Base-by-base conservation (phyloP, 1,140 invertebrate genomes). In the Chelonus insularis region DNA sequence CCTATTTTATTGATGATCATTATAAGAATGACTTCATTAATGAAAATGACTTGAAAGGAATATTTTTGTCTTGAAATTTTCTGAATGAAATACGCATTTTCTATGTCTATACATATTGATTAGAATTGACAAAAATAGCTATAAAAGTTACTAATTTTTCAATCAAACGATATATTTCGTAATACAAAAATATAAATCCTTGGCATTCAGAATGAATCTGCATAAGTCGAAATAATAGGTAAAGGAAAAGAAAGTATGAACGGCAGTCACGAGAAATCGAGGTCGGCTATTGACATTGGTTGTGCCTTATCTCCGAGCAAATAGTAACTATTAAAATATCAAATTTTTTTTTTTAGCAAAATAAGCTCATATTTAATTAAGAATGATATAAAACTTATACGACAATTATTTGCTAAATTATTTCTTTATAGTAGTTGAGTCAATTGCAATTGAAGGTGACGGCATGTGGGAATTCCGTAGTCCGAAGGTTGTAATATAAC, bases 401-500 rank as follows among this genome's bases (percentile, higher is more conserved):
- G 45, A 48, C 45, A 48, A 18, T 18, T 23, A 48, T 23, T n/a
- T 48, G 23, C 14, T 23, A 48, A 3, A 7, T 21, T 2, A 48
- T 48, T 25, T 48, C 45, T 48, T 25, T 20, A 18, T 48, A 48
- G 23, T 48, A 48, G 21, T 48, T 51, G 25, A 51, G 23, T 34
- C 29, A 21, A 34, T 32, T 51, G 25, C 34, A 14, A 34, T 16
- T 51, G 23, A 11, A 51, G 25, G 48, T 51, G 48, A 51, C 48
- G 48, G 5, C 23, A 51, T 51, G 29, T 34, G 48, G 48, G 12
- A 51, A 51, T 51, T 34, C 48, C 48, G 29, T 32, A 12, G 18
- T 34, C 23, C 48, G 48, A 51, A 51, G 48, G 48, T 34, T 51
- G 48, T 20, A 43, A 43, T 16, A n/a, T 45, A 8, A 34, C n/a